Base-by-base conservation (phyloP, 2,113 vertebrate genomes). In the Siniperca chuatsi region DNA sequence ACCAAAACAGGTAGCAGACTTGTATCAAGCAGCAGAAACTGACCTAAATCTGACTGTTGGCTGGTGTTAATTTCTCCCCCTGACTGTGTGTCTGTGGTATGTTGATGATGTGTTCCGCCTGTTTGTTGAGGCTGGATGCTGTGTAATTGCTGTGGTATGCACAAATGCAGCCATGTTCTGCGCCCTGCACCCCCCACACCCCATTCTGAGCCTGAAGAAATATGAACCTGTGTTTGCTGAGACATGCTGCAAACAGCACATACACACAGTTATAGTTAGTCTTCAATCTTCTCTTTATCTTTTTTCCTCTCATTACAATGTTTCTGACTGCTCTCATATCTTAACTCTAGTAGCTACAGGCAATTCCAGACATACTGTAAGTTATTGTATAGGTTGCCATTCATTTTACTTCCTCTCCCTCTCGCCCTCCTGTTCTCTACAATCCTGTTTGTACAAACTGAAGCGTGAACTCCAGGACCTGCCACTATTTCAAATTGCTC, bases 321-420 rank as follows among this genome's bases (percentile, higher is more conserved):
- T 90, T 95, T 93, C 94, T 73, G 48, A 61, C 91, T 84, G 93
- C 95, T 95, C 93, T 95, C 93, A 92, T 88, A 92, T 97, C 96
- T 95, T 96, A 93, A 95, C 96, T 96, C 94, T 93, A 76, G 96
- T 96, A 83, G 95, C 97, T 96, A 91, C 92, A 94, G 97, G 97
- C 97, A 75, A 95, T 81, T 93, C 91, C 94, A 95, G 87, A 83
- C 79, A 90, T 37, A 78, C 78, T 89, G 62, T 96, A 96, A 96
- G 96, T 97, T 95, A 95, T 94, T 96, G 96, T 96, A 96, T 94
- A 95, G 95, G 92, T 87, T 92, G 90, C 91, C 94, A 96, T 96
- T 95, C 91, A 91, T 96, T 95, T 90, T 54, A 83, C 88, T 90
- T 89, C 92, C 94, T 74, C 62, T 79, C 29, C 71, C 67, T 74